These are phyloP conservation scores for Oxycera nigricornis DNA, from an alignment of 2,888 invertebrate genomes.

Conservation along the genomic window DNA sequence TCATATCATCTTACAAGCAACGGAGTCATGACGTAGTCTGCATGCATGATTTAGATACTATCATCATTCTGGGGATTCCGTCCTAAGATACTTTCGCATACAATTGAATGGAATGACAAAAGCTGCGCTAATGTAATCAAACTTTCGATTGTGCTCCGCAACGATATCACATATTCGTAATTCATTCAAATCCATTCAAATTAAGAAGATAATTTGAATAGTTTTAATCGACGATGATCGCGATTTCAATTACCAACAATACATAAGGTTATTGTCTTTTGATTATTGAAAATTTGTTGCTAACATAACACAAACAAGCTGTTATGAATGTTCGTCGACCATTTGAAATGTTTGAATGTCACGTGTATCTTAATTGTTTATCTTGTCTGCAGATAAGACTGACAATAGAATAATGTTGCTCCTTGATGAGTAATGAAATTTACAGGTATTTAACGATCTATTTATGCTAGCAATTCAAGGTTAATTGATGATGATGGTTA, in stretches of 20 bases:
- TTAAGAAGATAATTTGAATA: not conserved
- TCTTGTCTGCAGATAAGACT: not conserved
- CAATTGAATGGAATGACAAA: not conserved
- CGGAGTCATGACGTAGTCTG: not conserved
- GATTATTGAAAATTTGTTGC: not conserved
- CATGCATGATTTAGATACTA: not conserved
- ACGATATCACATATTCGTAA: not conserved
- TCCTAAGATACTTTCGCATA: not conserved
- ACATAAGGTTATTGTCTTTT: not conserved
- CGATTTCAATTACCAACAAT: not conserved
- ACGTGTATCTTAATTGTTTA: not conserved
- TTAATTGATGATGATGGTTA: not conserved
- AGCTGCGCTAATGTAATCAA: not conserved
- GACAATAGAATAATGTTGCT: not conserved
- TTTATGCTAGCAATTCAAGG: slow-evolving; percentile 17
- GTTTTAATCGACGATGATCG: not conserved
- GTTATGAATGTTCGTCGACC: not conserved
- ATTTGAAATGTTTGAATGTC: not conserved
- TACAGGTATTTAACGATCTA: slow-evolving; percentile 1
- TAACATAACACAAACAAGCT: not conserved
- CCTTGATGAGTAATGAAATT: slow-evolving; percentile 13
- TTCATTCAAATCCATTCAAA: not conserved
- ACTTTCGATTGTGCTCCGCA: not conserved
- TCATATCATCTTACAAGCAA: not conserved
- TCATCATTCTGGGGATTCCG: slow-evolving; percentile 11